A percentile compares a stretch with the other conserved stretches of the same genome.
phyloP scores from a whole-genome alignment of 2,113 vertebrate genomes.

The Pygoscelis antarcticus region DNA sequence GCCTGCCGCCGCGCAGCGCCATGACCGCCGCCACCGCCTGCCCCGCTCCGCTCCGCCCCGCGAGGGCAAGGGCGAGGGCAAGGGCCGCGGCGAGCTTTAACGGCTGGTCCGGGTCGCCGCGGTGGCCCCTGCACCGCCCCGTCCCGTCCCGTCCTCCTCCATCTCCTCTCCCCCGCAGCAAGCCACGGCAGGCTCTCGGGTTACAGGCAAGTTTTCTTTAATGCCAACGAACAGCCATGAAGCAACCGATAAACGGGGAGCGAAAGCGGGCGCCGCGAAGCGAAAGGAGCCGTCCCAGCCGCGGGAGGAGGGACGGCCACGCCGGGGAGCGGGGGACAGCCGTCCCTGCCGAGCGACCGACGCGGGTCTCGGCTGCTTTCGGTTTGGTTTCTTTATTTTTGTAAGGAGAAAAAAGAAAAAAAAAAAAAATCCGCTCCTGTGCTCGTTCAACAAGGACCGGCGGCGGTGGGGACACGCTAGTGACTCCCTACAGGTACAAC shows the following conservation, averaged over 20 bases:
- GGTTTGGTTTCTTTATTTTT: neutral
- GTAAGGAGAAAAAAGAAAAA: neutral
- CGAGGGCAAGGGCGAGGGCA: neutral
- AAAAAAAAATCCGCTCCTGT: neutral
- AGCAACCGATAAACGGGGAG: neutral
- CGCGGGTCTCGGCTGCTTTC: neutral
- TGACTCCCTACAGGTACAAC: neutral
- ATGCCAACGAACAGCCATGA: slow-evolving; percentile 26
- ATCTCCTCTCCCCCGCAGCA: neutral
- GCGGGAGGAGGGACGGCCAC: neutral
- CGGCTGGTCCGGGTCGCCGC: neutral
- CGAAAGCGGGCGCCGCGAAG: neutral
- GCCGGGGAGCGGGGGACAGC: neutral
- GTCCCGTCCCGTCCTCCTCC: neutral
- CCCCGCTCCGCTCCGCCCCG: neutral
- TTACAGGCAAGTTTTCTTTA: slow-evolving; percentile 13
- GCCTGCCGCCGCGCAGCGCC: slow-evolving; percentile 28
- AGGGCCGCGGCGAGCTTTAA: too few species aligned
- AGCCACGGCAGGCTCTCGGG: neutral
- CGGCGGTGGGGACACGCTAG: neutral
- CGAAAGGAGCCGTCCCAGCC: neutral
- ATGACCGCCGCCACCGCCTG: neutral
- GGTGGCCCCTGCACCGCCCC: neutral
- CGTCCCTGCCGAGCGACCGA: neutral
- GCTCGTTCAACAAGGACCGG: neutral